Evolutionary conservation across 2,797 vertebrate species (phyloP).

Genomic region (Paramormyrops hopkinsi): DNA sequence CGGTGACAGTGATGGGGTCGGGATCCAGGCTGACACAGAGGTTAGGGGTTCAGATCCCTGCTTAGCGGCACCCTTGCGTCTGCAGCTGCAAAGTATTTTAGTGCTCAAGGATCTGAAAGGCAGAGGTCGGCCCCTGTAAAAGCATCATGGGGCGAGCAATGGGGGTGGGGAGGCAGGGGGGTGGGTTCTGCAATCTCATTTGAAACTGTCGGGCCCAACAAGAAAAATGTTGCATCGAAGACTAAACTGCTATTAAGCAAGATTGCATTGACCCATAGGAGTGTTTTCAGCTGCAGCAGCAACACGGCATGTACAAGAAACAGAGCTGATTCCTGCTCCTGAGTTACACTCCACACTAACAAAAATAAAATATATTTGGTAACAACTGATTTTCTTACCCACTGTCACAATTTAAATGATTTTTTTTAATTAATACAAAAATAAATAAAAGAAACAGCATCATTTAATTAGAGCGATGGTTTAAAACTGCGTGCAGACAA

Average conservation of each 20-base stretch:
- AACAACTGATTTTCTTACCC: slow-evolving; percentile 59
- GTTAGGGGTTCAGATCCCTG: slow-evolving; percentile 35
- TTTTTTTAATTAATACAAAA: slow-evolving; percentile 49
- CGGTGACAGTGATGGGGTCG: neutral
- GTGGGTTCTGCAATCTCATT: slow-evolving; percentile 47
- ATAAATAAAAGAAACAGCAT: neutral
- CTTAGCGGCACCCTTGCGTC: slow-evolving; percentile 40
- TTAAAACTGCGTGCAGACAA: neutral
- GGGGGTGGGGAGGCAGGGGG: slow-evolving; percentile 9
- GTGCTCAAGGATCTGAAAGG: slow-evolving; percentile 40
- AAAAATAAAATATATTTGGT: slow-evolving; percentile 55
- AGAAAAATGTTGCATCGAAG: slow-evolving; percentile 50
- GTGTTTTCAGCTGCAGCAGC: slow-evolving; percentile 41
- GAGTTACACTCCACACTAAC: neutral
- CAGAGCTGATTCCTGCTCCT: neutral
- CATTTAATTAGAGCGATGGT: neutral
- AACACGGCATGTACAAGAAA: slow-evolving; percentile 29
- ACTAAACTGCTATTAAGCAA: slow-evolving; percentile 55
- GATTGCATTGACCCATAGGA: slow-evolving; percentile 57
- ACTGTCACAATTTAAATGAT: slow-evolving; percentile 56
- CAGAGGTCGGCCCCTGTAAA: slow-evolving; percentile 38
- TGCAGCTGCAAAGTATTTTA: slow-evolving; percentile 49
- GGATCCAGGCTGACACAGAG: neutral
- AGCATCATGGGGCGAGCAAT: slow-evolving; percentile 34
- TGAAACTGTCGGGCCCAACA: slow-evolving; percentile 46